Evolutionary conservation across 2,797 vertebrate species (phyloP), one percentile per base, ranked within the genome.

Genomic region (Semaprochilodus insignis): DNA sequence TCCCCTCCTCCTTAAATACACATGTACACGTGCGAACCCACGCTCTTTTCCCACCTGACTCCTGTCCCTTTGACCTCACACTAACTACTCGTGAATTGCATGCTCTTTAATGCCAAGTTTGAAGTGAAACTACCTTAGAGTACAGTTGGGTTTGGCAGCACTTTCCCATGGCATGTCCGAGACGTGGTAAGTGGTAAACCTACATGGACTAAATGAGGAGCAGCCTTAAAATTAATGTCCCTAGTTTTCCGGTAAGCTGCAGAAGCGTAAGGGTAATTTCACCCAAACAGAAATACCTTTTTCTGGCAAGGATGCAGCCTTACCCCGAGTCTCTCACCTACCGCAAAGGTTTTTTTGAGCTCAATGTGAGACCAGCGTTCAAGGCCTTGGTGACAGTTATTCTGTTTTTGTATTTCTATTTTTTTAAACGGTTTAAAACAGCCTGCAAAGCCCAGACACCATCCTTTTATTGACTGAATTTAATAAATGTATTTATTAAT

Each of bases 81-180:
- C 74, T 83, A 84, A 83, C 74, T 55, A 23, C 72, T 81, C 54
- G 7, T 55, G 65, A 81, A 21, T 27, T 2, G 51, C 80, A 80
- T 74, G 59, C 59, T 55, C 48, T 69, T 44, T 19, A 72, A 25
- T 54, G 70, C 51, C 63, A 10, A 44, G 54, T 70, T 59, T 72
- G 27, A 74, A 66, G 66, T 62, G 27, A 27, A 77, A 59, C 25
- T 73, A 16, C 57, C 6, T 77, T 31, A 62, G 62, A 80, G 40
- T 6, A 72, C 25, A 11, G 57, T 23, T 77, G 27, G 36, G 34
- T 62, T 65, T 74, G 62, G 65, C 13, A 0, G 13, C 13, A 2
- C 51, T 16, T 74, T 52, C 6, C 27, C 71, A 34, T 23, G 80
- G 71, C 19, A 71, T n/a, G 17, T 23, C 25, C 51, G 74, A 71